These are phyloP conservation scores for Acanthisitta chloris DNA, from an alignment of 2,113 vertebrate genomes.

Conservation along the genomic window DNA sequence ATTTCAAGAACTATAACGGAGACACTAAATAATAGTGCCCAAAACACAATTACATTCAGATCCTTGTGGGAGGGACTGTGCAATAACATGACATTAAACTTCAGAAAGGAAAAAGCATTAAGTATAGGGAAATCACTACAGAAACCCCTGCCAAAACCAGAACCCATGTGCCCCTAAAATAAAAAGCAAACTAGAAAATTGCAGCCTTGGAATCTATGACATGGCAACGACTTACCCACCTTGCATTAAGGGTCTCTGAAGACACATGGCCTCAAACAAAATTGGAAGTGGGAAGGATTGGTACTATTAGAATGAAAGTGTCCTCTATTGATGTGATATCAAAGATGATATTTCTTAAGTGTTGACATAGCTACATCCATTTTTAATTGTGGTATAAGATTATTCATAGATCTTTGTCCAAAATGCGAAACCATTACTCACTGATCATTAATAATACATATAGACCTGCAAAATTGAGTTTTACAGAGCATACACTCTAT, in stretches of 20 bases:
- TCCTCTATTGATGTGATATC: not conserved
- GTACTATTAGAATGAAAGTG: not conserved
- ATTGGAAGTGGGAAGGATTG: not conserved
- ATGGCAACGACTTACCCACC: not conserved
- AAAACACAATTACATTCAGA: constrained; percentile 41
- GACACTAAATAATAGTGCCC: constrained; percentile 35
- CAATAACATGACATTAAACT: not conserved
- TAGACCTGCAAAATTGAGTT: not conserved
- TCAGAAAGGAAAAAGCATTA: not conserved
- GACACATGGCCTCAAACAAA: not conserved
- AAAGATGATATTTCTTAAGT: not conserved
- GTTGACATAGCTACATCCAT: not conserved
- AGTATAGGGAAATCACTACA: not conserved
- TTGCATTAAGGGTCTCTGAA: not conserved
- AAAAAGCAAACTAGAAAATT: not conserved
- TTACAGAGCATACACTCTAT: not conserved
- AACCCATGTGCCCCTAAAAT: not conserved
- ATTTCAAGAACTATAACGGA: constrained; percentile 34
- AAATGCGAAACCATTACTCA: not conserved
- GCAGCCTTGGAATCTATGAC: not conserved
- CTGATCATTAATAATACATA: not conserved
- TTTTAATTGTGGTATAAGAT: not conserved
- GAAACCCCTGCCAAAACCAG: not conserved
- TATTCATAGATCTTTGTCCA: not conserved
- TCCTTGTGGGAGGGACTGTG: not conserved